phyloP scores from a whole-genome alignment of 2,888 invertebrate species.

The Hemaris fuciformis region DNA sequence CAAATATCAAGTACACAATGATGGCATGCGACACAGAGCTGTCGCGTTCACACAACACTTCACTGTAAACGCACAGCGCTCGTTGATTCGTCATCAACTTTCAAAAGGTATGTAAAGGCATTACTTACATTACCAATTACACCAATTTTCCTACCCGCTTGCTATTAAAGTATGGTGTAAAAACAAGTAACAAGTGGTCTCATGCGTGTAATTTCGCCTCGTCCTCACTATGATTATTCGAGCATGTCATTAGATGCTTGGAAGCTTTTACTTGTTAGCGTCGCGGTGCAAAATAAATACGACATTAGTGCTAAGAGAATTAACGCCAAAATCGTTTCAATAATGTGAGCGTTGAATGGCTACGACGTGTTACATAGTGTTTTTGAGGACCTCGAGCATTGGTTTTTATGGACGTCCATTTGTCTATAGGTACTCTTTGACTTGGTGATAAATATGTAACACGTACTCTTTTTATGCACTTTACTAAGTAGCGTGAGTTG shows the following conservation, averaged over 20 bases:
- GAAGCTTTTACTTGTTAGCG: constrained; percentile 41
- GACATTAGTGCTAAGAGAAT: constrained; percentile 38
- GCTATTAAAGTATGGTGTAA: constrained; percentile 52
- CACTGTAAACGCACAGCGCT: constrained; percentile 24
- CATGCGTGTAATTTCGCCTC: constrained; percentile 54
- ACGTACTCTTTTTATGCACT: background rate
- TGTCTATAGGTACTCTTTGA: no score
- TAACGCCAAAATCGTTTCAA: constrained; percentile 39
- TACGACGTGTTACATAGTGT: constrained; percentile 26
- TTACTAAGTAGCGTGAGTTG: no score
- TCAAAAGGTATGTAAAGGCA: constrained; percentile 52
- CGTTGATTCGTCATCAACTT: constrained; percentile 53
- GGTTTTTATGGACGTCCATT: background rate
- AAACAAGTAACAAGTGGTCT: constrained; percentile 44
- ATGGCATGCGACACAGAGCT: constrained; percentile 27
- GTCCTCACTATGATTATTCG: constrained; percentile 48
- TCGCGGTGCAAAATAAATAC: constrained; percentile 40
- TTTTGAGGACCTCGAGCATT: constrained; percentile 9
- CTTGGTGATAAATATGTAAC: no score
- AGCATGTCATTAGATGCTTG: constrained; percentile 48
- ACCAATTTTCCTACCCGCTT: constrained; percentile 48
- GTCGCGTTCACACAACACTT: constrained; percentile 41
- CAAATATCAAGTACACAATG: background rate
- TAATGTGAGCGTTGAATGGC: constrained; percentile 31
- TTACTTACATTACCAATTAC: constrained; percentile 53